phyloP scores from a whole-genome alignment of 2,888 invertebrate species.

The Pristionchus maxplancki region DNA sequence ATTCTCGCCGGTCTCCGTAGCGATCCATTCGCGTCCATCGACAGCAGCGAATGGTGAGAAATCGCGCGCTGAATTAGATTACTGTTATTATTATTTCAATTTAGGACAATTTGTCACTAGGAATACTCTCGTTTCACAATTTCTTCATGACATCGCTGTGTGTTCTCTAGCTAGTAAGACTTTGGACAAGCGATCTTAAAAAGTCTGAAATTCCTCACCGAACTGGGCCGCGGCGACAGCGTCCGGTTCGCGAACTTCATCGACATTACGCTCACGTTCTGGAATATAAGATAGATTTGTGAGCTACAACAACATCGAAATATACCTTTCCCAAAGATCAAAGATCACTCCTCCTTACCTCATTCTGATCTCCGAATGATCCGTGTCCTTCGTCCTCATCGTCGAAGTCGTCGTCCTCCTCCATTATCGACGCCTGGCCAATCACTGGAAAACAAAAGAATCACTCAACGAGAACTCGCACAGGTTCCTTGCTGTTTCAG shows the following conservation, averaged over 20 bases:
- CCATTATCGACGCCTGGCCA: slow-evolving; percentile 34
- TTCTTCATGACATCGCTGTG: not conserved
- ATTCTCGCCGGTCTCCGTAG: slow-evolving; percentile 44
- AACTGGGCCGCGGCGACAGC: slow-evolving; percentile 25
- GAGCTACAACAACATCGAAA: not conserved
- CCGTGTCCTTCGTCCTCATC: not conserved
- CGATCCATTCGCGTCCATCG: slow-evolving; percentile 51
- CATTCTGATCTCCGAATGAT: slow-evolving; percentile 31
- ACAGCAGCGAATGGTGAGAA: slow-evolving; percentile 47
- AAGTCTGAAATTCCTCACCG: too few relatives aligned
- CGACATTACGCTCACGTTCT: slow-evolving; percentile 19
- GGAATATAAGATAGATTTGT: not conserved
- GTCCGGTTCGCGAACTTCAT: slow-evolving; percentile 1
- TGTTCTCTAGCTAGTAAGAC: not conserved
- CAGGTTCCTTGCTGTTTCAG: not conserved
- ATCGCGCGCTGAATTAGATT: slow-evolving; percentile 31
- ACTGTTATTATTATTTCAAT: not conserved
- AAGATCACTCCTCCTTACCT: not conserved
- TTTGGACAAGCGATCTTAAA: not conserved
- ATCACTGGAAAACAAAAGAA: slow-evolving; percentile 10
- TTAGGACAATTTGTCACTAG: not conserved
- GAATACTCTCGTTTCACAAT: not conserved
- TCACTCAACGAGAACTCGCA: not conserved
- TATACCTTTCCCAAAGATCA: not conserved
- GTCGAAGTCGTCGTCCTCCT: slow-evolving; percentile 48